These are phyloP conservation scores for Nudaria mundana DNA, from an alignment of 2,888 invertebrate genomes.

Conservation along the genomic window DNA sequence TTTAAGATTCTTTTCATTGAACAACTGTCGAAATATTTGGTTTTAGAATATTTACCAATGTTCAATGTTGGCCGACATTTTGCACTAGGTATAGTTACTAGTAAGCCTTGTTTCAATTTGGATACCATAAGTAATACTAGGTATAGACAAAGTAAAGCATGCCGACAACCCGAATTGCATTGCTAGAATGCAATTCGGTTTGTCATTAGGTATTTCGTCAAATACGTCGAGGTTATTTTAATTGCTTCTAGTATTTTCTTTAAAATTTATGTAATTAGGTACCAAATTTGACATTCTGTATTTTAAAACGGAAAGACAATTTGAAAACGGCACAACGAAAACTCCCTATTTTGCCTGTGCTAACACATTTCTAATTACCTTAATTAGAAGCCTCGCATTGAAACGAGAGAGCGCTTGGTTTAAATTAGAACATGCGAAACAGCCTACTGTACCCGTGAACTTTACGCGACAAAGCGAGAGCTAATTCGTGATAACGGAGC, in stretches of 20 bases:
- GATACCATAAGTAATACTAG: constrained; percentile 59
- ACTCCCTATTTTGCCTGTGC: constrained; percentile 46
- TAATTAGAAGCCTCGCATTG: constrained; percentile 71
- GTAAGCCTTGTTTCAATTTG: constrained; percentile 68
- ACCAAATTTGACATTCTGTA: too few species aligned
- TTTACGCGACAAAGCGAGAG: constrained; percentile 56
- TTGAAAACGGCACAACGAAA: constrained; percentile 32
- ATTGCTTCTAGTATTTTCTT: neutral
- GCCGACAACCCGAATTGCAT: constrained; percentile 74
- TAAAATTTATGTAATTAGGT: too few species aligned
- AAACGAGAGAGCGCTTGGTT: constrained; percentile 60
- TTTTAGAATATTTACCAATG: constrained; percentile 51
- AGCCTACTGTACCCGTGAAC: constrained; percentile 69
- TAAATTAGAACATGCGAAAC: constrained; percentile 68
- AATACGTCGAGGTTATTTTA: neutral
- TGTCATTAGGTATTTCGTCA: neutral
- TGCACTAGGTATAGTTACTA: too few species aligned
- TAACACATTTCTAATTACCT: constrained; percentile 70
- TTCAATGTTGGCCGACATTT: constrained; percentile 56
- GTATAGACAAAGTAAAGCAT: too few species aligned
- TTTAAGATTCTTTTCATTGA: too few species aligned
- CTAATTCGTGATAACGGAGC: constrained; percentile 73
- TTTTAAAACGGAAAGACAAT: too few species aligned
- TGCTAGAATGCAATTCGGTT: constrained; percentile 13
- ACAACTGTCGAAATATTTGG: constrained; percentile 57